Evolutionary conservation across 2,797 vertebrate genomes (phyloP).

Genomic region (Pangasius macronema): DNA sequence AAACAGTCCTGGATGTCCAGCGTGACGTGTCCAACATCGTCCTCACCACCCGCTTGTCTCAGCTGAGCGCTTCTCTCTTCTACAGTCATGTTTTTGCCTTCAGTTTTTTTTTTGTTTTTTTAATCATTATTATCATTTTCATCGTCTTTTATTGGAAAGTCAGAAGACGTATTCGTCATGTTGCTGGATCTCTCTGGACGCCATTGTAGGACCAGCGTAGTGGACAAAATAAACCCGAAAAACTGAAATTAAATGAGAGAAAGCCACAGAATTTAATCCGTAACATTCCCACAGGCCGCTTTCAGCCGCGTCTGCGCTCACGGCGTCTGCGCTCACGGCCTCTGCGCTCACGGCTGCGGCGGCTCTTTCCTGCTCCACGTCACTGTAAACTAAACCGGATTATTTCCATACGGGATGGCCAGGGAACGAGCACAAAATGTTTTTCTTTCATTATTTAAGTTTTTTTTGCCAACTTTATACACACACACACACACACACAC

Average conservation of each 20-base stretch:
- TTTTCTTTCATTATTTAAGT: neutral
- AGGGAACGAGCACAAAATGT: neutral
- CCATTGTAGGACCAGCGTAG: slow-evolving; percentile 21
- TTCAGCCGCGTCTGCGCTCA: neutral
- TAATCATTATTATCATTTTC: slow-evolving; percentile 18
- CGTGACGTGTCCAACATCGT: neutral
- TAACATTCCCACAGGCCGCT: slow-evolving; percentile 37
- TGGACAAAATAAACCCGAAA: neutral
- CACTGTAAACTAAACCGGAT: neutral
- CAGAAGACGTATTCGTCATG: neutral
- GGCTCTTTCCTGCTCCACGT: neutral
- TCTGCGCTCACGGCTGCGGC: neutral
- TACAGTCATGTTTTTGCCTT: neutral
- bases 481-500: neutral
- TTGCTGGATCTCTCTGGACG: slow-evolving; percentile 20
- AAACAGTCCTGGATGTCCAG: slow-evolving; percentile 8
- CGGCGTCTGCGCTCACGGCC: neutral
- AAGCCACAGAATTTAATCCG: neutral
- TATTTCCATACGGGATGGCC: neutral
- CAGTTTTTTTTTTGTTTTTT: neutral
- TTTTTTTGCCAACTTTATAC: neutral
- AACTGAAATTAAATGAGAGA: neutral
- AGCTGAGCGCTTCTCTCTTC: neutral
- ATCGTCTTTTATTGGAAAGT: slow-evolving; percentile 18
- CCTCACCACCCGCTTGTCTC: neutral